A percentile compares a stretch with the other conserved stretches of the same genome.
phyloP scores from a whole-genome alignment of 37 sponge, comb jelly and placozoan genomes.

The Ephydatia muelleri region DNA sequence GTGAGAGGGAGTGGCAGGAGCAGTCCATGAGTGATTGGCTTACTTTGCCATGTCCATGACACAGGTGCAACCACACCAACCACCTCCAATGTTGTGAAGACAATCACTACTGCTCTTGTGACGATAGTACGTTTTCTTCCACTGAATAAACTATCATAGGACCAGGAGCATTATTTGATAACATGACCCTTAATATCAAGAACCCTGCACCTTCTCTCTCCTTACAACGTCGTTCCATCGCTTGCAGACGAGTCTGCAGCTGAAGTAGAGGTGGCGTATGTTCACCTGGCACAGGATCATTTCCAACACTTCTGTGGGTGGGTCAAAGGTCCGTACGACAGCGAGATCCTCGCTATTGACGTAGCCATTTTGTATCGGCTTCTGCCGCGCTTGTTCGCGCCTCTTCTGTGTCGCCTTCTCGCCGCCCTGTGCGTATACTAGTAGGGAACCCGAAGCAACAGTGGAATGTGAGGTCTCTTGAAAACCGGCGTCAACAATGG shows the following conservation, averaged over 20 bases:
- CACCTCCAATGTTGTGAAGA: background rate
- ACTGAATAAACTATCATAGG: background rate
- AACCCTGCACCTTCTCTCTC: conserved; percentile 19
- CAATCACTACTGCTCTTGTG: background rate
- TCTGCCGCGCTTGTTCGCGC: too few species aligned
- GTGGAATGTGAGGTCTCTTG: too few species aligned
- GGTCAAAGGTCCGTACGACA: too few species aligned
- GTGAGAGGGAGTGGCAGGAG: background rate
- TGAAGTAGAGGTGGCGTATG: background rate
- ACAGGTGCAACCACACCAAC: background rate
- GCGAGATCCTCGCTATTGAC: too few species aligned
- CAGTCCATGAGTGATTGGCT: too few species aligned
- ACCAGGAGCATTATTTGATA: background rate
- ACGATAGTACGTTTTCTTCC: background rate
- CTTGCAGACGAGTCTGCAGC: conserved; percentile 15
- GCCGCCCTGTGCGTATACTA: too few species aligned
- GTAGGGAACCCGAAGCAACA: too few species aligned
- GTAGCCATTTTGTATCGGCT: too few species aligned
- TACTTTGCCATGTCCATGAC: background rate
- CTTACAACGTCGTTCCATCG: conserved; percentile 5
- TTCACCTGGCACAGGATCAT: background rate
- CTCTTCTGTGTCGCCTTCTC: too few species aligned
- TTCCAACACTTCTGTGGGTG: conserved; percentile 11
- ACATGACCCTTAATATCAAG: too few species aligned
- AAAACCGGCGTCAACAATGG: too few species aligned